phyloP scores from a whole-genome alignment of 1,140 invertebrate species.

The Fopius arisanus region DNA sequence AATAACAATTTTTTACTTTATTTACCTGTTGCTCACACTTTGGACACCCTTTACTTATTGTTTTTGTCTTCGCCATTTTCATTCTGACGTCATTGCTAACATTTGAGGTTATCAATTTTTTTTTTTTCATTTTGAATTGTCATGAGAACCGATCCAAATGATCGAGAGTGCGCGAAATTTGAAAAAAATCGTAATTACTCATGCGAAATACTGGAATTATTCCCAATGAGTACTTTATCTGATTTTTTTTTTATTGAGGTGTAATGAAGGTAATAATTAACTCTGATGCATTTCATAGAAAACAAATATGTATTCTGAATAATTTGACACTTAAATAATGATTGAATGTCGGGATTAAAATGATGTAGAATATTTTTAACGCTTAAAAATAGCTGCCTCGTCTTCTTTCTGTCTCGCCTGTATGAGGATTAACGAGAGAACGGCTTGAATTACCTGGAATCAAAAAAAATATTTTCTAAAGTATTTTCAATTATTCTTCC shows the following conservation, averaged over 20 bases:
- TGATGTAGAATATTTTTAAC: constrained; percentile 32
- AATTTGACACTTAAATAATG: neutral
- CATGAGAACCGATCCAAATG: too few species aligned
- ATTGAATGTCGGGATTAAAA: neutral
- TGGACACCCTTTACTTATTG: constrained; percentile 70
- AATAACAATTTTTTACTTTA: constrained; percentile 21
- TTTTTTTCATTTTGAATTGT: too few species aligned
- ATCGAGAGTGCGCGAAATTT: too few species aligned
- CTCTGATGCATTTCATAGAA: too few species aligned
- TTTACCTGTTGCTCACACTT: constrained; percentile 71
- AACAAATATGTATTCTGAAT: neutral
- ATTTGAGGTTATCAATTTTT: too few species aligned
- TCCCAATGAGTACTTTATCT: too few species aligned
- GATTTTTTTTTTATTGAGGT: too few species aligned
- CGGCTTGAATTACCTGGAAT: constrained; percentile 72
- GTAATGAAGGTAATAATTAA: too few species aligned
- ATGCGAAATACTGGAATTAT: too few species aligned
- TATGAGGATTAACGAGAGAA: constrained; percentile 72
- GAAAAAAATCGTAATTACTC: too few species aligned
- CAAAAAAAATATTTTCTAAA: constrained; percentile 39
- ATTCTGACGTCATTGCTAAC: too few species aligned
- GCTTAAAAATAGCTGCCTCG: constrained; percentile 64
- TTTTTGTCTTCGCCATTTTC: constrained; percentile 65
- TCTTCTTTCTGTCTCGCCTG: constrained; percentile 79
- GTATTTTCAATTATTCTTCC: too few species aligned